These are phyloP conservation scores for Drosophila bipectinata DNA, from an alignment of 1,140 invertebrate genomes.

Conservation along the genomic window DNA sequence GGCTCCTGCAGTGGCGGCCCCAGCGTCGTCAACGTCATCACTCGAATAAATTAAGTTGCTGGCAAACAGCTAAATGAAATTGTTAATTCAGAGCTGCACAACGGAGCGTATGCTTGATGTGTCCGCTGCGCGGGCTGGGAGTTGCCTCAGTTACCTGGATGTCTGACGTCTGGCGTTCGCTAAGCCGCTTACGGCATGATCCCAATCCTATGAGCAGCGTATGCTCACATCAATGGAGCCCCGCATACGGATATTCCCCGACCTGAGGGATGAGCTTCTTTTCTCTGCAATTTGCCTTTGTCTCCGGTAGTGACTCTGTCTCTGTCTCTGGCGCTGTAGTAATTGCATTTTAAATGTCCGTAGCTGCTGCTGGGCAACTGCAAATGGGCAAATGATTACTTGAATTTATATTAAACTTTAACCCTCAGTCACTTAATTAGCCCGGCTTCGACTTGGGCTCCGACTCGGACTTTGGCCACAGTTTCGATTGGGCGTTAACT, in stretches of 20 bases:
- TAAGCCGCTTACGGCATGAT: slow-evolving; percentile 74
- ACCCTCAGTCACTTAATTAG: slow-evolving; percentile 74
- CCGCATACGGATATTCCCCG: not conserved
- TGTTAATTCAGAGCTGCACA: slow-evolving; percentile 70
- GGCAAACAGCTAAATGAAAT: slow-evolving; percentile 70
- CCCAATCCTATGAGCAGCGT: slow-evolving; percentile 48
- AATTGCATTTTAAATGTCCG: slow-evolving; percentile 77
- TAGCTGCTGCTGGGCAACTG: slow-evolving; percentile 20
- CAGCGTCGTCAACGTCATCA: slow-evolving; percentile 46
- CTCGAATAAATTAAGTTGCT: slow-evolving; percentile 73
- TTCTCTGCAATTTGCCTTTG: slow-evolving; percentile 5
- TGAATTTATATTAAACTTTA: slow-evolving; percentile 77
- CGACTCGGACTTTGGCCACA: slow-evolving; percentile 16
- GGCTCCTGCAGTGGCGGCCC: slow-evolving; percentile 27
- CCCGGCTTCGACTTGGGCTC: slow-evolving; percentile 1
- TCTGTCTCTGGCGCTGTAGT: slow-evolving; percentile 24
- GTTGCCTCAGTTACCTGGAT: slow-evolving; percentile 1
- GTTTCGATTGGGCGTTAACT: slow-evolving; percentile 69
- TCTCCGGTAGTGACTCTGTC: slow-evolving; percentile 1
- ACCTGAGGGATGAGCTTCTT: slow-evolving; percentile 3
- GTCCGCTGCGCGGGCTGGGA: slow-evolving; percentile 23
- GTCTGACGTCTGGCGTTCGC: slow-evolving; percentile 31
- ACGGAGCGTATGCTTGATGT: slow-evolving; percentile 72
- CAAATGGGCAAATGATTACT: slow-evolving; percentile 75
- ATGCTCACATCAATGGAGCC: slow-evolving; percentile 37